A percentile compares a stretch with the other conserved stretches of the same genome.
phyloP scores from a whole-genome alignment of 2,888 invertebrate genomes.

The Cheilosia soror region DNA sequence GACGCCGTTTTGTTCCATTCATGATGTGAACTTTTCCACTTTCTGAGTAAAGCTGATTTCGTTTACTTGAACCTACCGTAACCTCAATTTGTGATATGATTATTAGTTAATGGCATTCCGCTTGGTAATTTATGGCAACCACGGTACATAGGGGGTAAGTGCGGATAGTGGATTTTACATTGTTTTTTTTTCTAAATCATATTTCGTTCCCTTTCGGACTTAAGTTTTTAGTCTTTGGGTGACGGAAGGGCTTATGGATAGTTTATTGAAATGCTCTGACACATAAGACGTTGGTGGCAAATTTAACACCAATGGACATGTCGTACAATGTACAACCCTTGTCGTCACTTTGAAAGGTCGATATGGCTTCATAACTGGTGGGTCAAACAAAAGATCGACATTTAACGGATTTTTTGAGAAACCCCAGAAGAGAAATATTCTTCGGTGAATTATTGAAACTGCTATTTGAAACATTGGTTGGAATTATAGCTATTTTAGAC shows the following conservation, averaged over 20 bases:
- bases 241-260: not conserved
- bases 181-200: not conserved
- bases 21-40: slow-evolving; percentile 45
- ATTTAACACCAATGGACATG: too few species aligned
- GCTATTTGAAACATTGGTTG: too few species aligned
- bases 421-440: too few species aligned
- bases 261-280: too few species aligned
- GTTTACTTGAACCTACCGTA: slow-evolving; percentile 68
- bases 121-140: slow-evolving; percentile 32
- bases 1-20: slow-evolving; percentile 43
- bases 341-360: too few species aligned
- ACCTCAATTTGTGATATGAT: slow-evolving; percentile 71
- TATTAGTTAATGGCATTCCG: slow-evolving; percentile 61
- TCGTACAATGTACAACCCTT: too few species aligned
- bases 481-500: too few species aligned
- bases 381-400: too few species aligned
- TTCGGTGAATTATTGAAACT: too few species aligned
- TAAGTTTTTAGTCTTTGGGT: not conserved
- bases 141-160: slow-evolving; percentile 31
- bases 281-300: too few species aligned
- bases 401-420: too few species aligned
- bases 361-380: too few species aligned
- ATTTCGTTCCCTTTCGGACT: not conserved
- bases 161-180: slow-evolving; percentile 16
- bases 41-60: slow-evolving; percentile 45